These are phyloP conservation scores for Spongilla lacustris DNA, from an alignment of 37 sponge, comb jelly and placozoan species.

Conservation along the genomic window DNA sequence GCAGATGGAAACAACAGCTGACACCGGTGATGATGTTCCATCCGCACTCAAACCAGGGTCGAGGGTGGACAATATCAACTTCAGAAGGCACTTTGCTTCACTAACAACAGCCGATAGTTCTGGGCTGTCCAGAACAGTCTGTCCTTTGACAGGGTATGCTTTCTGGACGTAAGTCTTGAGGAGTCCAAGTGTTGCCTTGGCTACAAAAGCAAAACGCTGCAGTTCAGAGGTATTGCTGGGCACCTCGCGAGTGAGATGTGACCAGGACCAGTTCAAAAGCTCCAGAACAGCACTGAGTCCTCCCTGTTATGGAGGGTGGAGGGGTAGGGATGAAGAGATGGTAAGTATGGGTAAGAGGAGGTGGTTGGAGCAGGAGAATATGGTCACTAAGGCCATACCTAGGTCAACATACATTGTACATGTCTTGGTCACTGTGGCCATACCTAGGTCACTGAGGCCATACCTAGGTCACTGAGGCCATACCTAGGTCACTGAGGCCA, in stretches of 20 bases:
- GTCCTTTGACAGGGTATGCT: constrained; percentile 67
- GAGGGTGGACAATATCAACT: constrained; percentile 55
- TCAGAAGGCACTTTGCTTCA: constrained; percentile 42
- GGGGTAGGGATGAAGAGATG: not conserved
- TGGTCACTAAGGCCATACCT: not conserved
- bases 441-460: too few relatives aligned
- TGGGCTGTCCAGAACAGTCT: constrained; percentile 43
- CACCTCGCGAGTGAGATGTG: not conserved
- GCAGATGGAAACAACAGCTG: constrained; percentile 43
- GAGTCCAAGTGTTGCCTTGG: constrained; percentile 57
- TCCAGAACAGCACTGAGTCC: constrained; percentile 70
- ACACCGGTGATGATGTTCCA: not conserved
- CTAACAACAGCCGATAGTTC: constrained; percentile 70
- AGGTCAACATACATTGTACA: too few relatives aligned
- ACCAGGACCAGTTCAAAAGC: constrained; percentile 84
- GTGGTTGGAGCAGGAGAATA: not conserved
- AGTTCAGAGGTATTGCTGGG: not conserved
- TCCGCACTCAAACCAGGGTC: not conserved
- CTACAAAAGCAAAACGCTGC: constrained; percentile 48
- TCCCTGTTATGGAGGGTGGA: constrained; percentile 37
- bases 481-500: too few relatives aligned
- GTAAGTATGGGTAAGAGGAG: not conserved
- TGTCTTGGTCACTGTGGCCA: not conserved
- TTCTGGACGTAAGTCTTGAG: constrained; percentile 70
- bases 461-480: too few relatives aligned